Evolutionary conservation across 2,888 invertebrate genomes (phyloP).

Genomic region (Campopleginae sp.): DNA sequence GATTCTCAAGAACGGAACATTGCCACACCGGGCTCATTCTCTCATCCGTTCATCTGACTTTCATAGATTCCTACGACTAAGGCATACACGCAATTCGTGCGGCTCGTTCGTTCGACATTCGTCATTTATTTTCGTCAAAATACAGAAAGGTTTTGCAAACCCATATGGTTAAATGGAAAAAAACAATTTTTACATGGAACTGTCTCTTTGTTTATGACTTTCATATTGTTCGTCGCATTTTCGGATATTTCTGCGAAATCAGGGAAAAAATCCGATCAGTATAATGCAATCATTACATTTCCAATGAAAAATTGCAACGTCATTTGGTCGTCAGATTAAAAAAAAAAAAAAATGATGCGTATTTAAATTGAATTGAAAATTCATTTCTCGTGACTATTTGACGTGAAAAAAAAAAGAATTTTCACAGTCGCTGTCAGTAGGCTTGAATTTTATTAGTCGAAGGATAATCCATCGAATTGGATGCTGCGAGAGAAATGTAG

Average conservation of each 20-base stretch:
- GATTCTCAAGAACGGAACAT: constrained; percentile 65
- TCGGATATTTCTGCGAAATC: not conserved
- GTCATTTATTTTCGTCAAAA: not conserved
- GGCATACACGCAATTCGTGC: constrained; percentile 2
- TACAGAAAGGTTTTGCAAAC: not conserved
- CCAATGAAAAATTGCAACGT: too few relatives aligned
- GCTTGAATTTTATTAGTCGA: not conserved
- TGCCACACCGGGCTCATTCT: constrained; percentile 37
- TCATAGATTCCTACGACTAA: constrained; percentile 59
- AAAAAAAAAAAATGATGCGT: not conserved
- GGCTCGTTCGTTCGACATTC: constrained; percentile 23
- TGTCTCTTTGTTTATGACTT: too few relatives aligned
- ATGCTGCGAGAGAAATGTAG: not conserved
- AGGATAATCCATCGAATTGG: not conserved
- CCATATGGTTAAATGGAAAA: not conserved
- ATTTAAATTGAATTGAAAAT: not conserved
- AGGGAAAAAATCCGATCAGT: not conserved
- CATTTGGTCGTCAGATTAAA: too few relatives aligned
- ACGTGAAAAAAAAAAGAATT: not conserved
- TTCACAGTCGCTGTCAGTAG: not conserved
- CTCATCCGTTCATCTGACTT: constrained; percentile 63
- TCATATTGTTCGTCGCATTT: not conserved
- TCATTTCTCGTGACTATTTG: not conserved
- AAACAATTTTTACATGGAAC: not conserved
- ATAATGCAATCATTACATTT: not conserved